phyloP scores from a whole-genome alignment of 2,888 invertebrate genomes.

The Ypsolopha scabrella region DNA sequence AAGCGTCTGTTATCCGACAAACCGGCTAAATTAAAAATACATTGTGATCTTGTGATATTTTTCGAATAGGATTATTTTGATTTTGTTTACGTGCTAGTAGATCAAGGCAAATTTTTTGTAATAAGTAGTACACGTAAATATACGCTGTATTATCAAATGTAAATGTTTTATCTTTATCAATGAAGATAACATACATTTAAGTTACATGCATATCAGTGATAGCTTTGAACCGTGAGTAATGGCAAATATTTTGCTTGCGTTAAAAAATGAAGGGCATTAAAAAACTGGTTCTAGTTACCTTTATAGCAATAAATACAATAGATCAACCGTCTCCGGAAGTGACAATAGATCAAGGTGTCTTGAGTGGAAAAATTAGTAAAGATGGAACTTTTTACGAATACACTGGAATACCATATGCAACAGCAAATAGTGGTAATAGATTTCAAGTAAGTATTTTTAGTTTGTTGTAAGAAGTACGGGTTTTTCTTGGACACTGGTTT shows the following conservation, averaged over 20 bases:
- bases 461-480: neutral
- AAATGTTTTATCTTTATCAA: too few relatives aligned
- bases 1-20: neutral
- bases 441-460: conserved; percentile 49
- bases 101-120: too few relatives aligned
- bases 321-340: conserved; percentile 56
- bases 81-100: too few relatives aligned
- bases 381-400: conserved; percentile 55
- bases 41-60: neutral
- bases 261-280: conserved; percentile 32
- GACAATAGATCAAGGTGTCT: conserved; percentile 42
- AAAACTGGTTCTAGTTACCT: conserved; percentile 39
- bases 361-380: conserved; percentile 43
- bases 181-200: too few relatives aligned
- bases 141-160: too few relatives aligned
- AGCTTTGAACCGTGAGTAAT: neutral
- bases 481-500: neutral
- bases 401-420: conserved; percentile 53
- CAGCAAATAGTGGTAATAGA: conserved; percentile 34
- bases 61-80: too few relatives aligned
- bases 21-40: neutral
- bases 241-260: neutral
- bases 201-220: too few relatives aligned
- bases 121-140: too few relatives aligned
- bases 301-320: conserved; percentile 46